Conservation (phyloP, 2,797 vertebrate genomes). For the Pangasius djambal region DNA sequence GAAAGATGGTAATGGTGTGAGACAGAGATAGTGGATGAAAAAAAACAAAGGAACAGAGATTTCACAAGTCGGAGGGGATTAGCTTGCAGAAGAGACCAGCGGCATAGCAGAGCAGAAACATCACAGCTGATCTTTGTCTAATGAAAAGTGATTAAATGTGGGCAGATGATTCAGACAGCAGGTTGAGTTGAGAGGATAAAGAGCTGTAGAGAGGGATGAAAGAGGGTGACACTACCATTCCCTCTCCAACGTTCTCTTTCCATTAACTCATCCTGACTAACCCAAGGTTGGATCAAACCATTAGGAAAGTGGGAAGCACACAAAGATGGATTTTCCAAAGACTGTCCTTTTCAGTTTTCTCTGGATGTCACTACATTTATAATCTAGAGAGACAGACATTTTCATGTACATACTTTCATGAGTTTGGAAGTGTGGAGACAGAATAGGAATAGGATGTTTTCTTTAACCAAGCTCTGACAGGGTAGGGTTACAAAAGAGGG, state of each 20-base stretch:
- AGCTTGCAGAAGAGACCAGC: slow-evolving; percentile 29
- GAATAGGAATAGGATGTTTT: not conserved
- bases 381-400: not conserved
- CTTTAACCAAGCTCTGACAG: not conserved
- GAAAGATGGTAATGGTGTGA: slow-evolving; percentile 48
- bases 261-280: slow-evolving; percentile 66
- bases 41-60: slow-evolving; percentile 17
- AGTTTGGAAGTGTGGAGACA: not conserved
- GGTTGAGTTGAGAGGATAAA: slow-evolving; percentile 34
- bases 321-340: slow-evolving; percentile 42
- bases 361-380: slow-evolving; percentile 8
- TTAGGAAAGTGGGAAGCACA: slow-evolving; percentile 25
- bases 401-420: not conserved
- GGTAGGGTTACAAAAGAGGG: not conserved
- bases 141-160: slow-evolving; percentile 61
- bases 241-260: slow-evolving; percentile 61
- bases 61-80: slow-evolving; percentile 39
- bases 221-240: slow-evolving; percentile 29
- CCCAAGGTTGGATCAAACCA: slow-evolving; percentile 46
- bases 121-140: slow-evolving; percentile 63
- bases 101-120: slow-evolving; percentile 48
- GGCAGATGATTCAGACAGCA: slow-evolving; percentile 53
- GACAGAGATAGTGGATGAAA: slow-evolving; percentile 14
- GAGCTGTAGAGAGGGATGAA: slow-evolving; percentile 13
- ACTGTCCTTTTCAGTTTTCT: slow-evolving; percentile 16